Conservation (phyloP, 2,113 vertebrate species). For the Mormoops blainvillei region DNA sequence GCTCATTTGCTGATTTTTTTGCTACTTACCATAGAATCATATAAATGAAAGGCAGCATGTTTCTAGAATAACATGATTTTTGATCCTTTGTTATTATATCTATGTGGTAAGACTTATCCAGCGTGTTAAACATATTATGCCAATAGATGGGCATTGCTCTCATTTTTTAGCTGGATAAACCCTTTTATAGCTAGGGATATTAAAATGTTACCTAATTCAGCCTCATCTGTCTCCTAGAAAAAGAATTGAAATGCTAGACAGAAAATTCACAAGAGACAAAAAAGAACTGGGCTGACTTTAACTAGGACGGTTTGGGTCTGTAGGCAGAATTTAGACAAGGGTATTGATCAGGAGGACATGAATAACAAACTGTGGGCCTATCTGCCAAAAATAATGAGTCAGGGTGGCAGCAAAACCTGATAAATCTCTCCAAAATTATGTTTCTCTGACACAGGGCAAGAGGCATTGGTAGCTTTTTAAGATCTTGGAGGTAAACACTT, state of each 20-base stretch:
- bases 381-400: background rate
- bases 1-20: constrained; percentile 4
- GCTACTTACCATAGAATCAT: background rate
- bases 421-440: background rate
- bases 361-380: background rate
- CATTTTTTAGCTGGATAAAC: background rate
- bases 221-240: background rate
- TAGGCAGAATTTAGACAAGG: background rate
- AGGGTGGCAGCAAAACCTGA: background rate
- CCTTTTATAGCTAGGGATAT: background rate
- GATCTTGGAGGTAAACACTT: background rate
- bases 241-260: background rate
- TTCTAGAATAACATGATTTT: constrained; percentile 4
- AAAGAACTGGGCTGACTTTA: background rate
- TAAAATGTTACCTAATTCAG: background rate
- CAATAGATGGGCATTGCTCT: background rate
- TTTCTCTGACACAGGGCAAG: background rate
- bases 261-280: background rate
- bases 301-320: background rate
- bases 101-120: background rate
- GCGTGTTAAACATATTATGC: background rate
- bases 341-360: background rate
- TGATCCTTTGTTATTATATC: background rate
- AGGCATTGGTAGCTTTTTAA: background rate
- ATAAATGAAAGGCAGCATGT: background rate